Percentiles rank a stretch among this genome's conserved stretches.
These are phyloP conservation scores for Leucania comma DNA, from an alignment of 2,888 invertebrate species.

Conservation along the genomic window DNA sequence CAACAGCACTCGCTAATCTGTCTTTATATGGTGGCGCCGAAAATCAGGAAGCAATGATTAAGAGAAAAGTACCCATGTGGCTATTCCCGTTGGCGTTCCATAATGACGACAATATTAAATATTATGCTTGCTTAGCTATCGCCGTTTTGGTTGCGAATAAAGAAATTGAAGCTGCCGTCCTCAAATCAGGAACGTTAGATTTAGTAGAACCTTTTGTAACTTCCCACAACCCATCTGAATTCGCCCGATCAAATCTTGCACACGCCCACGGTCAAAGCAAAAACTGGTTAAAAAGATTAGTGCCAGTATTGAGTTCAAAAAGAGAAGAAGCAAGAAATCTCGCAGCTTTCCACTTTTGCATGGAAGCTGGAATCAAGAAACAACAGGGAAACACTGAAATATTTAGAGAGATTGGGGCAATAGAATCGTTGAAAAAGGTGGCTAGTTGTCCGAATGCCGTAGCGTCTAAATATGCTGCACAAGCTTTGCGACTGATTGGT, in stretches of 20 bases:
- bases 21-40: constrained; percentile 99
- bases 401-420: constrained; percentile 98
- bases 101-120: constrained; percentile 98
- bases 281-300: constrained; percentile 97
- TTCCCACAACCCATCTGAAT: constrained; percentile 98
- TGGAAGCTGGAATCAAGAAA: constrained; percentile 99
- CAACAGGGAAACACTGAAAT: constrained; percentile 97
- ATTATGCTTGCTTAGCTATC: constrained; percentile 99
- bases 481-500: constrained; percentile 97
- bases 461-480: constrained; percentile 98
- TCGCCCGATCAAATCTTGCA: constrained; percentile 97
- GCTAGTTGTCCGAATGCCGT: constrained; percentile 99
- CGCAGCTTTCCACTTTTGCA: constrained; percentile 99
- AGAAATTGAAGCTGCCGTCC: constrained; percentile 98
- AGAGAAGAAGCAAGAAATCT: constrained; percentile 98
- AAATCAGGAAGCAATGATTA: constrained; percentile 99
- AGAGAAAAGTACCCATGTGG: constrained; percentile 98
- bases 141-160: constrained; percentile 99
- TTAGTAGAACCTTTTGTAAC: constrained; percentile 99
- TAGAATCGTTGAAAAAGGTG: constrained; percentile 98
- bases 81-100: constrained; percentile 99
- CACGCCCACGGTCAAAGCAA: constrained; percentile 99
- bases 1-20: constrained; percentile 98
- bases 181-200: constrained; percentile 98
- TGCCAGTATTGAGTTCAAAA: constrained; percentile 98